Evolutionary conservation across 2,113 vertebrate species (phyloP), one percentile per base, ranked within the genome.

Genomic region (Leptosomus discolor): DNA sequence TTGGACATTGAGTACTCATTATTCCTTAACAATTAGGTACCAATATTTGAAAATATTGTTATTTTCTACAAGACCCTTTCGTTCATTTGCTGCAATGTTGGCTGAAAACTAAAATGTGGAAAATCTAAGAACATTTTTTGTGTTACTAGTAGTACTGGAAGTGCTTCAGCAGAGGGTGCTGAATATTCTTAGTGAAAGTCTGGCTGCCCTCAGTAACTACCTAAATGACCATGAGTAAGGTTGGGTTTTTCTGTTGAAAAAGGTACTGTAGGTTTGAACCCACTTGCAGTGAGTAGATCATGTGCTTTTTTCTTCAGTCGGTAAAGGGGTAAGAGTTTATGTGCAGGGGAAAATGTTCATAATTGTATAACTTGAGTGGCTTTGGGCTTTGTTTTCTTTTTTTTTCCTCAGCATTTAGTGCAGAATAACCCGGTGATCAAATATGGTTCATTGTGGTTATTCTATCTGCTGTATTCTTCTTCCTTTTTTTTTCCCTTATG

Each of bases 141-240:
- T 82, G 23, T 71, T 85, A 36, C 22, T 48, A 12, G 54, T 64
- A 92, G 70, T 93, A 54, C 81, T 46, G 36, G 58, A 22, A 73
- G 63, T 61, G 84, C 16, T 79, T 93, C 98, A 97, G 96, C 84
- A 98, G 98, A 95, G 97, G 46, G 97, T 71, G 97, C 96, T 95
- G 71, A 53, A 93, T 94, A 77, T 37, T 92, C 60, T 96, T 63
- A 15, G 54, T 85, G 60, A 80, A 80, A 43, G 27, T 68, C 12
- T 86, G 61, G 37, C 51, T 43, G 45, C 61, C 58, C 77, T 85
- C 92, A 65, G n/a, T 48, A 65, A 27, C 84, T 85, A 51, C 69
- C 68, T 37, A 56, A 81, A 43, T 68, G 51, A 89, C 36, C 15
- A 23, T 23, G 19, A 43, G 32, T 21, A 39, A n/a, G 21, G 12